Conservation (phyloP, 2,797 vertebrate genomes). For the Myotis vivesi region DNA sequence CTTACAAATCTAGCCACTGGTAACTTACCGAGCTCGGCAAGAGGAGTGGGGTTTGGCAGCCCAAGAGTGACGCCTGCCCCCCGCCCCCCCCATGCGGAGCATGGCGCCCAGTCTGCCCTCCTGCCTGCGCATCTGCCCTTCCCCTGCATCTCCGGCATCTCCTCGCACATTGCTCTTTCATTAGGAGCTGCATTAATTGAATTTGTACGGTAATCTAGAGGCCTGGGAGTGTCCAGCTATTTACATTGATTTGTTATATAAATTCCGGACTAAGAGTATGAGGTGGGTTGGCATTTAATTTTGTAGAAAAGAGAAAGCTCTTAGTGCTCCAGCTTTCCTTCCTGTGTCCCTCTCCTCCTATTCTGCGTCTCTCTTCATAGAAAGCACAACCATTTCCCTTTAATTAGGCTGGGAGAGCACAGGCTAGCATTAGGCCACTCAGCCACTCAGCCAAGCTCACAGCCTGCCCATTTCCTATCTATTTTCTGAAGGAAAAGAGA, state of each 20-base stretch:
- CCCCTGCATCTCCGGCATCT: slow-evolving; percentile 60
- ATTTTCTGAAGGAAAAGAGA: slow-evolving; percentile 69
- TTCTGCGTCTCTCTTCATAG: slow-evolving; percentile 73
- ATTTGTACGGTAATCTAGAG: slow-evolving; percentile 64
- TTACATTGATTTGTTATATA: slow-evolving; percentile 76
- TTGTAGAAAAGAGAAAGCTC: slow-evolving; percentile 70
- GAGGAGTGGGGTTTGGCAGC: neutral
- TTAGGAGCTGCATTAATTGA: slow-evolving; percentile 66
- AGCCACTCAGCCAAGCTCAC: slow-evolving; percentile 71
- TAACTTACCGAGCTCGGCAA: neutral
- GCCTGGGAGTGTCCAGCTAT: slow-evolving; percentile 66
- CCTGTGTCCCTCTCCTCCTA: slow-evolving; percentile 68
- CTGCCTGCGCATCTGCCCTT: neutral
- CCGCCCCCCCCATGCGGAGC: accelerated
- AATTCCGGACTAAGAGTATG: slow-evolving; percentile 74
- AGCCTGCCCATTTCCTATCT: slow-evolving; percentile 76
- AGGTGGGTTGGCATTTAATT: slow-evolving; percentile 78
- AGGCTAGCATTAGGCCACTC: slow-evolving; percentile 79
- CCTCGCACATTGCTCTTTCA: slow-evolving; percentile 67
- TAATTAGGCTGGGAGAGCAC: slow-evolving; percentile 82
- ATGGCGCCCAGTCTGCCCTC: neutral
- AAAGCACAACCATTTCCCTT: slow-evolving; percentile 82
- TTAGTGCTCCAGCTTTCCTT: slow-evolving; percentile 74
- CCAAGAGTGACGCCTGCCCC: accelerated
- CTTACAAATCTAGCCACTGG: no score